Evolutionary conservation across 2,113 vertebrate species (phyloP).

Genomic region (Sitta europaea): DNA sequence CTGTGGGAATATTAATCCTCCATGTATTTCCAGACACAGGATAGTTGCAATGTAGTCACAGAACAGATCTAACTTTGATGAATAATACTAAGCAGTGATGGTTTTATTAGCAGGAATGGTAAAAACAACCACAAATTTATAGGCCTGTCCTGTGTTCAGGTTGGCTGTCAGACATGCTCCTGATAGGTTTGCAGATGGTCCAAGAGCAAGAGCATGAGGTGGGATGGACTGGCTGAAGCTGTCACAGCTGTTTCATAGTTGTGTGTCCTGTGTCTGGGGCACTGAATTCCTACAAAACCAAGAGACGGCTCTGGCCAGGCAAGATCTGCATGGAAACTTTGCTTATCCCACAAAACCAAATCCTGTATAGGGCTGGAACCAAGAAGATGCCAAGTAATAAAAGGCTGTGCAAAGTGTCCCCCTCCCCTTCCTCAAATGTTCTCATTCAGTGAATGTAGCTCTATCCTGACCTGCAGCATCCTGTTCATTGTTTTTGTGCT

Average conservation of each 20-base stretch:
- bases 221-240: background rate
- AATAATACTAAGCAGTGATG: background rate
- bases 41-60: background rate
- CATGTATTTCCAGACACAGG: background rate
- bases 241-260: background rate
- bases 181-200: background rate
- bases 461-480: background rate
- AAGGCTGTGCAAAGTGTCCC: background rate
- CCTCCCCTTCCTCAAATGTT: background rate
- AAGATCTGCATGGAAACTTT: background rate
- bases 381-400: rapidly evolving
- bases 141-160: background rate
- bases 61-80: background rate
- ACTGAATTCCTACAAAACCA: background rate
- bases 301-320: background rate
- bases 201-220: background rate
- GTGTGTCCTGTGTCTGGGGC: background rate
- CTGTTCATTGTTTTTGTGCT: background rate
- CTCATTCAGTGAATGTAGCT: background rate
- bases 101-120: background rate
- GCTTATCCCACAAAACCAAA: background rate
- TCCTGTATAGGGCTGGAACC: background rate
- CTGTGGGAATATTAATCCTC: background rate
- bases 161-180: background rate
- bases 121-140: background rate